Evolutionary conservation across 2,113 vertebrate genomes (phyloP), one percentile per base, ranked within the genome.

Genomic region (Leucopsar rothschildi): DNA sequence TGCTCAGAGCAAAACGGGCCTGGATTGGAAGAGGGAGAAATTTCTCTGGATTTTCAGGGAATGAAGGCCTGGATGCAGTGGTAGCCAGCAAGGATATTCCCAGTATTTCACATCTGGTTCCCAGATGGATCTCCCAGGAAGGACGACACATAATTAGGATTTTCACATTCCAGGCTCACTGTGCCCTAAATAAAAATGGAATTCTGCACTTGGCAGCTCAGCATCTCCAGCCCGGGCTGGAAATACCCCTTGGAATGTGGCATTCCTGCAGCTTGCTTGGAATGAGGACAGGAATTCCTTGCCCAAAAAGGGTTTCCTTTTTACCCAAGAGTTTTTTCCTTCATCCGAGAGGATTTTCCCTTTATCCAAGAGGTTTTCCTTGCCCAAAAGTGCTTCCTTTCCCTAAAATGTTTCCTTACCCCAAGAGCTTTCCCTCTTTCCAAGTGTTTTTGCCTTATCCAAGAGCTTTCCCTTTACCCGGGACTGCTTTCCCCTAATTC

Each of bases 71-170:
- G 40, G 17, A 40, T 5, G 28, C 4, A 6, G 63, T 23, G 45
- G 10, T 14, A 28, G 4, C 27, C 31, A 61, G 14, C 39, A 24
- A 61, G 28, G 55, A 70, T n/a, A 37, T 31, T 52, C 63, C 22
- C 27, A 33, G 2, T 15, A 5, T 70, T 47, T 78, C 29, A 21
- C 37, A 44, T 60, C 14, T 25, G 7, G 9, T 6, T 60, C 55
- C 28, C 40, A 16, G 35, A 1, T 0, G 19, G 28, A n/a, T 27
- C 22, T 56, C 39, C 13, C 55, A 4, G 52, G 52, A 11, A 18
- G 61, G 60, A 17, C 3, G 1, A 19, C 0, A 3, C 8, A 0
- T 1, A 23, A 33, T 60, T 7, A 0, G 12, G 45, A 16, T 22
- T 21, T 31, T 14, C 24, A 31, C 15, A 4, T 60, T 28, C 52